phyloP scores from a whole-genome alignment of 2,888 invertebrate genomes.

The Drosophila multiciliata region DNA sequence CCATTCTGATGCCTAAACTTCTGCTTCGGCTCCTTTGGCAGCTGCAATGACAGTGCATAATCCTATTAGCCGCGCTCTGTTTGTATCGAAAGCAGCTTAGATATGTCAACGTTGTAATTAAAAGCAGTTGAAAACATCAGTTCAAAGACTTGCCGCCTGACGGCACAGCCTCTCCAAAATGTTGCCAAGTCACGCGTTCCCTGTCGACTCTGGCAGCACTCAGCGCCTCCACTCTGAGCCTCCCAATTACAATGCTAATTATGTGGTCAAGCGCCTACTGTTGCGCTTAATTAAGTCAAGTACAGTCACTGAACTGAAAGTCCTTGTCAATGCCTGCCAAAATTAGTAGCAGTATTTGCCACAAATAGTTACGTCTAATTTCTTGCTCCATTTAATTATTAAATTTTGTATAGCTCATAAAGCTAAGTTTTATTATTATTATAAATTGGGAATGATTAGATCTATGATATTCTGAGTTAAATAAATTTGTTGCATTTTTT shows the following conservation, averaged over 20 bases:
- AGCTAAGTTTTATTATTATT: neutral
- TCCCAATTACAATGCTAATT: constrained; percentile 74
- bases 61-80: constrained; percentile 67
- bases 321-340: constrained; percentile 23
- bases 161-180: constrained; percentile 39
- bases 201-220: constrained; percentile 58
- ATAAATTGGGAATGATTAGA: neutral
- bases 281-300: constrained; percentile 63
- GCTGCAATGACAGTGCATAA: constrained; percentile 57
- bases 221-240: constrained; percentile 18
- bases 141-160: constrained; percentile 26
- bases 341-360: constrained; percentile 15
- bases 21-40: constrained; percentile 30
- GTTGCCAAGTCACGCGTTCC: constrained; percentile 71
- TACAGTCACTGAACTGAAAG: constrained; percentile 29
- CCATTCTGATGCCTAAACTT: neutral
- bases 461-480: neutral
- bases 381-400: neutral
- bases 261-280: constrained; percentile 70
- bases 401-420: neutral
- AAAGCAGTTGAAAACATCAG: constrained; percentile 73
- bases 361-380: neutral
- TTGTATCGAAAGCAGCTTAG: constrained; percentile 77
- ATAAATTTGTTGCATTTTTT: neutral
- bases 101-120: constrained; percentile 76